Evolutionary conservation across 64 coral and sea anemone genomes (phyloP).

Genomic region (Porites lutea): DNA sequence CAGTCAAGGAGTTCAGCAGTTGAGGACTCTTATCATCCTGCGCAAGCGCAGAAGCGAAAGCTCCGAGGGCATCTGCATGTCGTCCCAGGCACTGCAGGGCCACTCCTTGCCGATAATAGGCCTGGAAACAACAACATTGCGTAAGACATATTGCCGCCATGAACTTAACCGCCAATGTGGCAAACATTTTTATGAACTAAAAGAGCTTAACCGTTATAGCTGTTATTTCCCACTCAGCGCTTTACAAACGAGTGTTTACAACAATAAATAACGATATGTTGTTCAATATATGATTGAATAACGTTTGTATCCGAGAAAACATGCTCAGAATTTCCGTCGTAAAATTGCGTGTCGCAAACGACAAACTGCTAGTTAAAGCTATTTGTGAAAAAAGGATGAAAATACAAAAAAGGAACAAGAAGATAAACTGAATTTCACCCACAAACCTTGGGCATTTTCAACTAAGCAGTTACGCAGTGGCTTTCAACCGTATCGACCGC

Average conservation of each 20-base stretch:
- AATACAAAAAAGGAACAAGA: not conserved
- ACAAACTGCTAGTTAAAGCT: not conserved
- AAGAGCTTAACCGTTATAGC: not conserved
- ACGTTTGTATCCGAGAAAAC: not conserved
- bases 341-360: not conserved
- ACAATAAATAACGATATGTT: not conserved
- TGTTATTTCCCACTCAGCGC: no score
- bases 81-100: constrained; percentile 97
- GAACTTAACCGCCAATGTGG: not conserved
- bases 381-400: not conserved
- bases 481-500: no score
- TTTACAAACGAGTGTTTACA: not conserved
- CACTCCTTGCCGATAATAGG: constrained; percentile 97
- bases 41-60: constrained; percentile 94
- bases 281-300: not conserved
- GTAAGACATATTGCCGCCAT: not conserved
- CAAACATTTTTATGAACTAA: not conserved
- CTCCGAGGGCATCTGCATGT: constrained; percentile 93
- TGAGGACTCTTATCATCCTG: constrained; percentile 98
- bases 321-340: constrained; percentile 12
- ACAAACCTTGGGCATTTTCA: constrained; percentile 4
- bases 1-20: constrained; percentile 75
- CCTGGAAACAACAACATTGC: constrained; percentile 69
- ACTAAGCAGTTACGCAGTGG: no score
- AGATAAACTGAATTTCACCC: not conserved